Percentiles rank a stretch among this genome's conserved stretches.
These are phyloP conservation scores for Vombatus ursinus DNA, from an alignment of 2,113 vertebrate genomes.

Conservation along the genomic window DNA sequence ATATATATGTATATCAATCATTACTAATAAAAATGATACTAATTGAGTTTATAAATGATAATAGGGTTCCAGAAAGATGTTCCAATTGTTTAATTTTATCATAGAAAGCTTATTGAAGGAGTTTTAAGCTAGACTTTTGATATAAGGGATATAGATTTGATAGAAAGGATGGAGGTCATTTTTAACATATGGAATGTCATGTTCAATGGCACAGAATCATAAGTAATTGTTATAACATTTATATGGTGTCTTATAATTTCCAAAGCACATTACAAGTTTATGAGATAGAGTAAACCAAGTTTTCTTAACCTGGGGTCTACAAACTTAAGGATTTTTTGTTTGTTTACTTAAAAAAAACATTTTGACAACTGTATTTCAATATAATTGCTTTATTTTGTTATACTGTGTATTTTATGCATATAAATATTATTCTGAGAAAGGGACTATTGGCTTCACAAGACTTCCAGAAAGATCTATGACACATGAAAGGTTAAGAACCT, in stretches of 20 bases:
- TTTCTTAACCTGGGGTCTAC: background rate
- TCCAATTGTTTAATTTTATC: background rate
- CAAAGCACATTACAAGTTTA: background rate
- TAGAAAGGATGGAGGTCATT: background rate
- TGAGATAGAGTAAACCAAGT: background rate
- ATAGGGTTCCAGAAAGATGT: background rate
- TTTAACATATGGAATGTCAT: background rate
- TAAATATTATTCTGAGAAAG: background rate
- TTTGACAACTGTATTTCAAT: background rate
- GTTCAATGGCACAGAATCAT: background rate
- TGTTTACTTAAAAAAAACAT: background rate
- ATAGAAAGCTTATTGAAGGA: background rate
- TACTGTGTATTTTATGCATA: background rate
- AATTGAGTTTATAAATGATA: background rate
- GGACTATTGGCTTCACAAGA: background rate
- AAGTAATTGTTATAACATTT: background rate
- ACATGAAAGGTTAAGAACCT: background rate
- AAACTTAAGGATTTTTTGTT: background rate
- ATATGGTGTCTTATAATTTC: background rate
- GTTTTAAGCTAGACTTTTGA: background rate
- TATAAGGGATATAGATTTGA: background rate
- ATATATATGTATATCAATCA: background rate
- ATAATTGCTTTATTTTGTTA: background rate
- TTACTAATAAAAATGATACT: background rate
- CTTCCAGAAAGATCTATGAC: background rate